Evolutionary conservation across 92 coral and sea anemone genomes (phyloP).

Genomic region (Hydrozoanthus gracilis): DNA sequence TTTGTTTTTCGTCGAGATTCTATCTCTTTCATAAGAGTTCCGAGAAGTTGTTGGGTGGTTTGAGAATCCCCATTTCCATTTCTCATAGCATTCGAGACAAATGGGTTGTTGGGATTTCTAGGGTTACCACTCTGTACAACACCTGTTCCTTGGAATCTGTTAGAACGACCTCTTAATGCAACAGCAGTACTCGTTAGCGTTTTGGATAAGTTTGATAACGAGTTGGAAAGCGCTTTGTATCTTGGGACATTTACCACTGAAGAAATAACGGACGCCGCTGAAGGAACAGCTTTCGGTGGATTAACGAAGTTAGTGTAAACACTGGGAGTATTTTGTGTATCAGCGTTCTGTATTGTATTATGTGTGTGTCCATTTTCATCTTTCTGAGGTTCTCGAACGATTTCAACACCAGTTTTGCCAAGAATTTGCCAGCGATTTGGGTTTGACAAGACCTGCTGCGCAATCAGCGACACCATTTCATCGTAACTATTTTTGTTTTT

Average conservation of each 20-base stretch:
- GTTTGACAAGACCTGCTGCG: constrained; percentile 18
- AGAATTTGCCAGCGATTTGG: constrained; percentile 58
- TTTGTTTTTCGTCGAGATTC: constrained; percentile 27
- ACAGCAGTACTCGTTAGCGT: background rate
- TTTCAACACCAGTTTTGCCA: constrained; percentile 56
- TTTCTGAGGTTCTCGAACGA: constrained; percentile 39
- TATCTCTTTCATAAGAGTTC: constrained; percentile 19
- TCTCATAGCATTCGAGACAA: background rate
- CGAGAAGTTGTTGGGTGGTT: constrained; percentile 21
- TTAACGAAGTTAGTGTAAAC: background rate
- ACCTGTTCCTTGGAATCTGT: background rate
- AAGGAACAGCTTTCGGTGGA: background rate
- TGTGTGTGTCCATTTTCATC: constrained; percentile 24
- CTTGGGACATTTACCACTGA: background rate
- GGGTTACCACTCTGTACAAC: background rate
- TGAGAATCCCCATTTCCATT: background rate
- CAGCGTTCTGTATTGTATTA: constrained; percentile 1
- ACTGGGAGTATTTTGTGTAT: background rate
- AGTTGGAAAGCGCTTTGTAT: background rate
- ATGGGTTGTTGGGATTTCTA: background rate
- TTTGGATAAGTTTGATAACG: background rate
- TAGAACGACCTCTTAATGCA: background rate
- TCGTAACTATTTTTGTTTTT: background rate
- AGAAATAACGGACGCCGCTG: background rate
- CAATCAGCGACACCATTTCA: background rate